Evolutionary conservation across 2,113 vertebrate genomes (phyloP), one percentile per base, ranked within the genome.

Genomic region (Xyrauchen texanus): DNA sequence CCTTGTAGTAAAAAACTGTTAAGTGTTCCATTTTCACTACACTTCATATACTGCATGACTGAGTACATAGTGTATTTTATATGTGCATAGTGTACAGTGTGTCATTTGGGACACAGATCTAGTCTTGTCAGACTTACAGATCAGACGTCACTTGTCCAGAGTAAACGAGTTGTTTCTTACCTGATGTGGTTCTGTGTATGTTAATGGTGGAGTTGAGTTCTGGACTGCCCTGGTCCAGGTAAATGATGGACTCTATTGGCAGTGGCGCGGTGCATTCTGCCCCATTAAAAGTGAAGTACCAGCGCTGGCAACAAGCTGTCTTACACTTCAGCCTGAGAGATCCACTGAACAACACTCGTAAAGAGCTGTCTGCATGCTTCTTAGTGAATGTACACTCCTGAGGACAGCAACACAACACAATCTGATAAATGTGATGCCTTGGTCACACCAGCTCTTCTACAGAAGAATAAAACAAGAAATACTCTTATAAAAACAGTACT

Each of bases 221-320:
- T 0, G 96, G 96, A 85, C 97, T 99, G 68, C 98, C 98, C 88
- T 98, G 97, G 84, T 99, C 97, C 68, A 99, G 83, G 84, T 99
- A 99, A 79, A 99, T 95, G 34, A 99, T 99, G 85, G 97, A 98
- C 91, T 99, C 98, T 4, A 99, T 93, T 3, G 98, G 96, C 61
- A 99, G 94, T 0, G 98, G 98, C 8, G 95, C 96, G 0, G 94
- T 90, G 53, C 97, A 99, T 85, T 99, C 97, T 0, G 98, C 98
- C 74, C 98, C 98, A 0, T 99, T 99, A 75, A 99, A 99, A 0
- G 98, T 99, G 77, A 99, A 99, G 89, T 98, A 99, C 98, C 98
- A 99, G 61, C 98, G 94, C 90, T 98, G 97, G 42, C 98, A 99
- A 87, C 98, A 99, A 0, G 97, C 96, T 0, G 6, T 96, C 85